Base-by-base conservation (phyloP, 2,113 vertebrate genomes). In the Ramphastos sulfuratus region DNA sequence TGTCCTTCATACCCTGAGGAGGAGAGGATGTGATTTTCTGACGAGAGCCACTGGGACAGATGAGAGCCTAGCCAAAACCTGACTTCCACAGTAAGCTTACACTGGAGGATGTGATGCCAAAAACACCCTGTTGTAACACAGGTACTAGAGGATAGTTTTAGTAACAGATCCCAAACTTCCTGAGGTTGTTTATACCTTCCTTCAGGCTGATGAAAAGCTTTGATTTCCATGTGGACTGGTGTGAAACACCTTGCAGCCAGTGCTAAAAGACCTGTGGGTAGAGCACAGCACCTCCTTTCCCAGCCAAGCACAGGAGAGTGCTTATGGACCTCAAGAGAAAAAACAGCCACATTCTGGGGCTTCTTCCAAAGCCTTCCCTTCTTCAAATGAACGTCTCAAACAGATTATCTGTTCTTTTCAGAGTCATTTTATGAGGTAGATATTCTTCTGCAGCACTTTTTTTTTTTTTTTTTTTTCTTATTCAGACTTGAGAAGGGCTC, bases 161-260 rank as follows among this genome's bases (percentile, higher is more conserved):
- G 89, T 93, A 94, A 85, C 79, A 31, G 85, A 84, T 42, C 96
- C 96, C 95, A 97, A 97, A 97, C 97, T 97, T 98, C 97, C 98
- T 97, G 96, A 30, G 10, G 87, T 96, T 98, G 97, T 97, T 97
- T 97, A 96, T 97, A 92, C 69, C 85, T 91, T 74, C 52, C 56
- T 93, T 94, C 93, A 97, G 78, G 74, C 87, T 94, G 97, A 95
- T 69, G 12, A 95, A 96, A 96, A 90, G 23, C 63, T 93, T 96
- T 94, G 95, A 88, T 81, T 95, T 94, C 69, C 72, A 74, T 71
- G 88, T 71, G 35, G 24, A 59, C 84, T 92, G 52, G 58, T 86
- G 73, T 89, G 87, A 94, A 95, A 95, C 63, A 74, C 72, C 87
- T 87, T 96, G 84, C 72, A 82, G 59, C 78, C 89, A 70, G 4